A percentile compares a stretch with the other conserved stretches of the same genome.
Conservation (phyloP, 2,888 invertebrate species). For the Stenolophus ochropezus region DNA sequence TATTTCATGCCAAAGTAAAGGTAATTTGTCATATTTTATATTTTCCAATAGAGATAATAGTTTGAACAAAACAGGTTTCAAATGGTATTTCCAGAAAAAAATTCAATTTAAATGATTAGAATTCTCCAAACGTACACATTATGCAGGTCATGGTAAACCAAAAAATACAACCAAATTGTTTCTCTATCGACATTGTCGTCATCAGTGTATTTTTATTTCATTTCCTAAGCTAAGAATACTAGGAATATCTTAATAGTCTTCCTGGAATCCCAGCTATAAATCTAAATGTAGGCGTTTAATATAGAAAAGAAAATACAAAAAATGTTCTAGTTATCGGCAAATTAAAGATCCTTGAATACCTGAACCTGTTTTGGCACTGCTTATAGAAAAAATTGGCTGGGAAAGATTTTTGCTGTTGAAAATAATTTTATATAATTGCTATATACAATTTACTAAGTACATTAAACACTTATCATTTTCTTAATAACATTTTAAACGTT, state of each 20-base stretch:
- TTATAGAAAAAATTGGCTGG: too few species aligned
- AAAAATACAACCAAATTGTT: background rate
- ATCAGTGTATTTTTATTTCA: background rate
- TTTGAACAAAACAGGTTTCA: too few species aligned
- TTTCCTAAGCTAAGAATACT: background rate
- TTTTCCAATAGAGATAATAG: background rate
- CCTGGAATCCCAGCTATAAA: background rate
- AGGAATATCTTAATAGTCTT: background rate
- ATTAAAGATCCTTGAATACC: too few species aligned
- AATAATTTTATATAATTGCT: too few species aligned
- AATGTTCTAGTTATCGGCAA: too few species aligned
- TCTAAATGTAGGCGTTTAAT: background rate
- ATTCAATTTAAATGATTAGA: too few species aligned
- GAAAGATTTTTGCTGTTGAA: too few species aligned
- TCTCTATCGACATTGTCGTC: too few species aligned
- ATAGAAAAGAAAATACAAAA: background rate
- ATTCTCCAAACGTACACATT: background rate
- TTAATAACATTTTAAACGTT: background rate
- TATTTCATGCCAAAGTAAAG: background rate
- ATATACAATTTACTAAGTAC: too few species aligned
- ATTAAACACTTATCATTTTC: background rate
- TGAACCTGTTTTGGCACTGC: too few species aligned
- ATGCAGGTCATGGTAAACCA: slow-evolving; percentile 1
- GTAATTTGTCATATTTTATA: background rate
- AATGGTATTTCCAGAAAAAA: too few species aligned